phyloP scores from a whole-genome alignment of 2,888 invertebrate genomes.

The Hofmannophila pseudospretella region DNA sequence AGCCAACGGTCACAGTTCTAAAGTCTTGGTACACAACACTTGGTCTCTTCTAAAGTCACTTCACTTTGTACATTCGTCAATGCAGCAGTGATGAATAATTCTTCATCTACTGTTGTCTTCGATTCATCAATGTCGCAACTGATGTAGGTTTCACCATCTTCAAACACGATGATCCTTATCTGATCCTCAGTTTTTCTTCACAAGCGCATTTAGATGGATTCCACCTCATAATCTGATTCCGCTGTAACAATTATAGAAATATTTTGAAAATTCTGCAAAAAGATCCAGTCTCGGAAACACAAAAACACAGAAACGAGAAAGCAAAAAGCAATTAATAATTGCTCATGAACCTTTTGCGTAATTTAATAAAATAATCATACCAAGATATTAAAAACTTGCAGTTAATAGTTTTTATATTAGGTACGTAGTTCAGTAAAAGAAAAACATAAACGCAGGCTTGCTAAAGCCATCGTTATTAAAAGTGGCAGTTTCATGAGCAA shows the following conservation, averaged over 20 bases:
- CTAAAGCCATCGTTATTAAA: too few species aligned
- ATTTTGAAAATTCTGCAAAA: constrained; percentile 17
- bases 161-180: neutral
- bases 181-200: constrained; percentile 26
- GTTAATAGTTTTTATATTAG: too few species aligned
- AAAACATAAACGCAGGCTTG: too few species aligned
- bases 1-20: constrained; percentile 18
- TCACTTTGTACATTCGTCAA: neutral
- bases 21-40: constrained; percentile 4
- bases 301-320: constrained; percentile 5
- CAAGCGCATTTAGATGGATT: constrained; percentile 66
- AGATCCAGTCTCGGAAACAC: constrained; percentile 23
- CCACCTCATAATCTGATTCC: constrained; percentile 68
- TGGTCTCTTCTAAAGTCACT: neutral
- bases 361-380: too few species aligned
- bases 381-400: too few species aligned
- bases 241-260: constrained; percentile 50
- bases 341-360: too few species aligned
- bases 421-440: too few species aligned
- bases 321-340: too few species aligned
- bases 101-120: neutral
- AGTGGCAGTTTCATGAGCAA: too few species aligned
- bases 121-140: neutral
- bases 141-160: neutral
- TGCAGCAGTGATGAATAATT: neutral